Evolutionary conservation across 2,113 vertebrate species (phyloP), one percentile per base, ranked within the genome.

Genomic region (Sclerurus mexicanus): DNA sequence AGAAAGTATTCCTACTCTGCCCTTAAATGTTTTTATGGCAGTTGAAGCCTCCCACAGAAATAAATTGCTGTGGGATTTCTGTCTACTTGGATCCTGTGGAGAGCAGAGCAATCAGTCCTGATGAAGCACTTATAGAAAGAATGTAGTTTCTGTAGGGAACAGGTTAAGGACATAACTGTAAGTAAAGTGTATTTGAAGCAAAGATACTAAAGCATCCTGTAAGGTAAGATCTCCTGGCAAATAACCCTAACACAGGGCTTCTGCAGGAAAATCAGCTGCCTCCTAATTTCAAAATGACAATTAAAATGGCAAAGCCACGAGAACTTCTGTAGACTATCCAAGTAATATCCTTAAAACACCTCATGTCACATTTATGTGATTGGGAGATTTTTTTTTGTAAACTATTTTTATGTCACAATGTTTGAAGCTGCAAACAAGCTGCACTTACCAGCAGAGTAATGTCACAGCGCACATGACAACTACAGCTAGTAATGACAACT

Each of bases 1-100:
- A 87, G 40, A 92, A 87, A 5, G 13, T 64, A 33, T 73, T 94
- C 47, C 24, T 71, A 21, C 79, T 94, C 72, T 82, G 74, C 20
- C 40, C 64, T 78, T 58, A n/a, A 87, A 52, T 12, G 60, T 89
- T 39, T 69, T 31, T 52, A 63, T 8, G 40, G 62, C 16, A 69
- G 82, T 2, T 77, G 79, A 96, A 85, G 59, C 62, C 44, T 62
- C 91, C 42, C 68, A 25, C 18, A 71, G 42, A 52, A 24, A 40
- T 8, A 21, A 72, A 4, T 0, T 16, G 18, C 19, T n/a, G 44
- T 12, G 58, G 17, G 5, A 16, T 46, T 82, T 64, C 27, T 28
- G 59, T 95, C 98, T 98, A 99, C 93, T 99, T 99, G 87, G 99
- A 99, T 85, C 99, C 99, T 2, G 99, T 99, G 25, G 99, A 99